Base-by-base conservation (phyloP, 1,140 invertebrate genomes). In the Halesus radiatus region DNA sequence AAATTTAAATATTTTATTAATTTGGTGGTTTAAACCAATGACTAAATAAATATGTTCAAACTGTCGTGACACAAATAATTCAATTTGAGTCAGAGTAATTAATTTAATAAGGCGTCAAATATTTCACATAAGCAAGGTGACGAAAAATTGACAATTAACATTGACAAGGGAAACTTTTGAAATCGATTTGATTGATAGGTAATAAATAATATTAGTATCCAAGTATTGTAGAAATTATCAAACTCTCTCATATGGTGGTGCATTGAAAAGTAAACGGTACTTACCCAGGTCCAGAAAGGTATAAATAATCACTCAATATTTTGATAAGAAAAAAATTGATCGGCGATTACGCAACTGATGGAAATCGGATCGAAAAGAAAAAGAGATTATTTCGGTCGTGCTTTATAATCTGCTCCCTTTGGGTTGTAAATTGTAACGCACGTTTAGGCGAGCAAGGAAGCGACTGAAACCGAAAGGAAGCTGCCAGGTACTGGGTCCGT, bases 381-480 rank as follows among this genome's bases (percentile, higher is more conserved):
- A 18, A n/a, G n/a, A n/a, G n/a, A 60, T 60, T 58, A 58, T 4
- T 23, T 23, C 13, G 0, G 1, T 10, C 13, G 56, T 15, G 56
- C 5, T 60, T 60, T 60, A 3, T 1, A 23, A 15, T 66, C 37
- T 26, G 15, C 52, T 45, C 13, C 8, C 22, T 18, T 29, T 22
- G 37, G 50, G 15, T 18, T 54, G 37, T n/a, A 50, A 68, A 16
- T 22, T 60, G 32, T 20, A 20, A 23, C n/a, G n/a, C 5, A n/a
- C 22, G 68, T 50, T 20, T 16, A 15, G 16, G 50, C 68, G 15
- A 8, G 62, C 3, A 20, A 29, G 68, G 68, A 72, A 72, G 50
- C 20, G 20, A 37, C 8, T 45, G 62, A 54, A 72, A 72, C 53
- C 68, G 68, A 72, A 72, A 72, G 62, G 68, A 23, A 37, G 37